Percentiles rank a stretch among this genome's conserved stretches.
These are phyloP conservation scores for Nettapus auritus DNA, from an alignment of 2,113 vertebrate genomes.

Conservation along the genomic window DNA sequence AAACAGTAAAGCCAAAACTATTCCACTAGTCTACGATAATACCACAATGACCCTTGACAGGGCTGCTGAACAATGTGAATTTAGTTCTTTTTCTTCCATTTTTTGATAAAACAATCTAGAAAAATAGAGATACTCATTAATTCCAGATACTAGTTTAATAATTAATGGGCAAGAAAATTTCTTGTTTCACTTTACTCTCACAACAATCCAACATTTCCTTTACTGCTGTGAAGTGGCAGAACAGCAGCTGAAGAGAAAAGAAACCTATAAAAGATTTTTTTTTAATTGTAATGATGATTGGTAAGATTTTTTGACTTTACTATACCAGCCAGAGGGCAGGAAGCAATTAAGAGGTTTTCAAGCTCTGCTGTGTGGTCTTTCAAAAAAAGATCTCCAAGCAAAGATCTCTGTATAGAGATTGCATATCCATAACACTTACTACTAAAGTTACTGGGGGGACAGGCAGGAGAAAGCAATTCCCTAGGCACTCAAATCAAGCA, in stretches of 20 bases:
- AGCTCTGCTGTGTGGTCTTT: neutral
- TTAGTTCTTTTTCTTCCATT: neutral
- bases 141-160: neutral
- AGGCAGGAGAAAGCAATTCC: neutral
- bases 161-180: neutral
- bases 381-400: neutral
- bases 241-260: neutral
- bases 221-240: neutral
- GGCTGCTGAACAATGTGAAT: neutral
- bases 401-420: neutral
- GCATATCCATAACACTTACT: neutral
- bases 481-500: neutral
- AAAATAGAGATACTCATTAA: neutral
- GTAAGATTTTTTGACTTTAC: neutral
- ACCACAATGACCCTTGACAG: neutral
- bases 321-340: neutral
- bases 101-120: neutral
- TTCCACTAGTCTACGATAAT: neutral
- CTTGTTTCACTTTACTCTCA: neutral
- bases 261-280: neutral
- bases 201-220: neutral
- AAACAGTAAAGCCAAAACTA: neutral
- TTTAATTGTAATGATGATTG: neutral
- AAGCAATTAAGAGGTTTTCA: neutral
- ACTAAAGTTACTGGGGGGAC: neutral